Evolutionary conservation across 30 jellyfish, hydroid and myxozoan species (phyloP), one percentile per base, ranked within the genome.

Genomic region (Catostylus mosaicus): DNA sequence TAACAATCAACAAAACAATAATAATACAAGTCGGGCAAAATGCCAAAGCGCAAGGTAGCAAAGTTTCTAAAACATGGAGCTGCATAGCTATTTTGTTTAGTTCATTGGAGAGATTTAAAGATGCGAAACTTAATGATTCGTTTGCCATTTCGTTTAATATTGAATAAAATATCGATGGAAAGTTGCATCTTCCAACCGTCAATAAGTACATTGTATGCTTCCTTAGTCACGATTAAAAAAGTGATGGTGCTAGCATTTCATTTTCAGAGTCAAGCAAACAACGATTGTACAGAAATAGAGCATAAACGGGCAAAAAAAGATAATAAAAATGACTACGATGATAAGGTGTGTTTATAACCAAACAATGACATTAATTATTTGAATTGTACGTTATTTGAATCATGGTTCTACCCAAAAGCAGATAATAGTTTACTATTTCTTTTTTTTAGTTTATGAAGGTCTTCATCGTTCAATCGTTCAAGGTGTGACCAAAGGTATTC

Each of bases 31-130:
- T n/a, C n/a, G n/a, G n/a, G n/a, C n/a, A n/a, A n/a, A 23, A 72
- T 72, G 83, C 83, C 83, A 46, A 72, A 72, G 31, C 60, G 83
- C 34, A 72, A 72, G 83, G 83, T 72, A 48, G 14, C 1, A 16
- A 23, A 48, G 24, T 16, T n/a, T 16, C 63, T 16, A 48, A 48
- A 16, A 27, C 63, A 48, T 2, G 3, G 24, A 9, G 24, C 63
- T 16, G 63, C 14, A 48, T 2, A 48, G 14, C 1, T 48, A 9
- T 8, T 48, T 48, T 48, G 24, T 27, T 48, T 48, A 9, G 24
- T 9, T 48, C 27, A 4, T 48, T 40, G 54, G 54, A 16, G 63
- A 16, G 20, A 48, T 9, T 7, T 40, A 14, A 7, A 40, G 54
- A 40, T 40, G 54, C 14, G 7, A 14, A 40, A 14, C 54, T 40